phyloP scores from a whole-genome alignment of 2,888 invertebrate species.

The Coronaproctus castanopsis region DNA sequence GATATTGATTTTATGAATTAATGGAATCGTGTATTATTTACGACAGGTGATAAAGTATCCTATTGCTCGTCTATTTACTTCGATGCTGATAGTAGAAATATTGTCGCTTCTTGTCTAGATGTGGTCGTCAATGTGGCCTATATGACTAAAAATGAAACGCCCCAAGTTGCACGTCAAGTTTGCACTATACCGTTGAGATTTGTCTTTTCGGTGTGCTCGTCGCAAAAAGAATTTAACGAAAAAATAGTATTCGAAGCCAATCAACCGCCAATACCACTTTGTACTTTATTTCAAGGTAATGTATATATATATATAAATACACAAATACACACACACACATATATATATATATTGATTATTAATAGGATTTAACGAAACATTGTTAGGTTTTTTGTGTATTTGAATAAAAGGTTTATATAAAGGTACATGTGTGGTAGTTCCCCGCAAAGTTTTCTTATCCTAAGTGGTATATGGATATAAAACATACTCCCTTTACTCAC shows the following conservation, averaged over 20 bases:
- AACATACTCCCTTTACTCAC: no score
- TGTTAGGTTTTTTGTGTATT: no score
- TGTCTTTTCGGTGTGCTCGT: background rate
- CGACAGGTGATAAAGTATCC: background rate
- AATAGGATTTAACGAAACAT: no score
- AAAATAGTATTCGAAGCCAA: conserved; percentile 2
- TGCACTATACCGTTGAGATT: conserved; percentile 1
- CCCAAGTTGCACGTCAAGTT: background rate
- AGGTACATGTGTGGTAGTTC: no score
- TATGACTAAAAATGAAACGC: background rate
- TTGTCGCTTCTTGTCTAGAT: background rate
- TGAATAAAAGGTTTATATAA: no score
- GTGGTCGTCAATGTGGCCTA: background rate
- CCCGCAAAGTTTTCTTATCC: no score
- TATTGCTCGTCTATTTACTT: background rate
- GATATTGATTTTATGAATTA: no score
- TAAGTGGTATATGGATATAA: no score
- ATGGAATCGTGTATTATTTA: no score
- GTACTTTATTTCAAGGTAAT: conserved; percentile 6
- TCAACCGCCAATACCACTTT: conserved; percentile 5
- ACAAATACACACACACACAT: no score
- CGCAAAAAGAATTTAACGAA: conserved; percentile 1
- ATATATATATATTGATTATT: no score
- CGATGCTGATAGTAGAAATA: background rate
- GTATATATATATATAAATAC: background rate